These are phyloP conservation scores for Potamarius usumacintae DNA, from an alignment of 2,113 vertebrate genomes.

Conservation along the genomic window DNA sequence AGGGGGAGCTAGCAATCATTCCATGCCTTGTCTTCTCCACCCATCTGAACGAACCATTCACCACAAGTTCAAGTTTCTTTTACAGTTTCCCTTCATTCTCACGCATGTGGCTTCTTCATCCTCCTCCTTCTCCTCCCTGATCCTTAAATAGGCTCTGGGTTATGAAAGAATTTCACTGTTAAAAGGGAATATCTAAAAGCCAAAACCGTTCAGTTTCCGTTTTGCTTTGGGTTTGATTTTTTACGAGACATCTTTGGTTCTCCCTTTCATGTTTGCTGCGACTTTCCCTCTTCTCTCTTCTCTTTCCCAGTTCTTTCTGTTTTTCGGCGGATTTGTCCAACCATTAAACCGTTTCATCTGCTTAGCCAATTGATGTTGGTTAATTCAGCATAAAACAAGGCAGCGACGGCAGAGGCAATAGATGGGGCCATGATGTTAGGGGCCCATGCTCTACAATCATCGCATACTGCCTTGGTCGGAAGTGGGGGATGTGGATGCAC, in stretches of 20 bases:
- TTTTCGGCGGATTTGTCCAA: conserved; percentile 32
- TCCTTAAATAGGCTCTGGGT: conserved; percentile 48
- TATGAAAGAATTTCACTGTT: conserved; percentile 48
- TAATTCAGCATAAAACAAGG: conserved; percentile 53
- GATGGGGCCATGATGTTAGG: conserved; percentile 20
- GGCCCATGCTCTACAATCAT: conserved; percentile 36
- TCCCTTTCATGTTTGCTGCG: conserved; percentile 34
- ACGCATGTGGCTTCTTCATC: conserved; percentile 47
- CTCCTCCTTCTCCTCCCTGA: conserved; percentile 22
- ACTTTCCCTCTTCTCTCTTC: conserved; percentile 24
- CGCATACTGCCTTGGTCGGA: conserved; percentile 32
- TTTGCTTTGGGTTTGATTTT: conserved; percentile 49
- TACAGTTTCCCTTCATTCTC: conserved; percentile 45
- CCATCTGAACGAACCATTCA: conserved; percentile 36
- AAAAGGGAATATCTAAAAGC: conserved; percentile 52
- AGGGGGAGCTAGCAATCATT: neutral
- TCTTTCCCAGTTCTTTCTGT: neutral
- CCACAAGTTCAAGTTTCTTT: conserved; percentile 43
- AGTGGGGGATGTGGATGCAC: neutral
- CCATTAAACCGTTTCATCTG: conserved; percentile 49
- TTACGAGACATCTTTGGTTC: conserved; percentile 52
- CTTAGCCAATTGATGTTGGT: conserved; percentile 55
- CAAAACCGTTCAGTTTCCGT: conserved; percentile 42
- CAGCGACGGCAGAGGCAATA: neutral
- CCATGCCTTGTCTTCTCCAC: conserved; percentile 16